phyloP scores from a whole-genome alignment of 2,888 invertebrate species.

The Athalia rosae region DNA sequence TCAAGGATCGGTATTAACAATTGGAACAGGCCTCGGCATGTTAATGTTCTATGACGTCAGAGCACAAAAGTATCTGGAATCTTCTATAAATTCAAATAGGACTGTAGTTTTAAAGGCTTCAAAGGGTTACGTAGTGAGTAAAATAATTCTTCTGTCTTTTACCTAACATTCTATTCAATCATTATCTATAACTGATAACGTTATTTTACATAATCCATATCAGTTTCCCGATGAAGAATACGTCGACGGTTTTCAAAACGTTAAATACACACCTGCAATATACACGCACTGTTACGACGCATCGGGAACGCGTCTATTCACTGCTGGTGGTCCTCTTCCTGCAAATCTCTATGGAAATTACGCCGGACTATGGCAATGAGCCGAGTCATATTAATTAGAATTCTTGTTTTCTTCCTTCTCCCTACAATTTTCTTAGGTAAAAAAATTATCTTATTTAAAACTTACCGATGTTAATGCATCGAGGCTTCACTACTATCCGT shows the following conservation, averaged over 20 bases:
- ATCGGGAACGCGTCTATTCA: slow-evolving; percentile 92
- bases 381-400: slow-evolving; percentile 41
- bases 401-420: neutral
- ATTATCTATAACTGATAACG: neutral
- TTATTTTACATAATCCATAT: slow-evolving; percentile 52
- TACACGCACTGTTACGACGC: slow-evolving; percentile 98
- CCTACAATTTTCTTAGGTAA: slow-evolving; percentile 31
- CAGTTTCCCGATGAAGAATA: slow-evolving; percentile 91
- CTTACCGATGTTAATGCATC: slow-evolving; percentile 10
- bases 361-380: slow-evolving; percentile 94
- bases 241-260: slow-evolving; percentile 87
- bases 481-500: neutral
- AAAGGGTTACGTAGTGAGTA: slow-evolving; percentile 90
- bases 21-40: slow-evolving; percentile 94
- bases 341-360: slow-evolving; percentile 95
- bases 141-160: neutral
- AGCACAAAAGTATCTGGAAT: slow-evolving; percentile 93
- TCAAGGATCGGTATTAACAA: slow-evolving; percentile 91
- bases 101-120: slow-evolving; percentile 92
- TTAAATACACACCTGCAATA: slow-evolving; percentile 93
- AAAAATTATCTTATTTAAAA: slow-evolving; percentile 29
- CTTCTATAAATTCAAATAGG: slow-evolving; percentile 90
- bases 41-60: slow-evolving; percentile 95
- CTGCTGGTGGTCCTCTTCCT: slow-evolving; percentile 96
- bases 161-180: neutral